Evolutionary conservation across 2,797 vertebrate genomes (phyloP).

Genomic region (Phalanger gymnotis): DNA sequence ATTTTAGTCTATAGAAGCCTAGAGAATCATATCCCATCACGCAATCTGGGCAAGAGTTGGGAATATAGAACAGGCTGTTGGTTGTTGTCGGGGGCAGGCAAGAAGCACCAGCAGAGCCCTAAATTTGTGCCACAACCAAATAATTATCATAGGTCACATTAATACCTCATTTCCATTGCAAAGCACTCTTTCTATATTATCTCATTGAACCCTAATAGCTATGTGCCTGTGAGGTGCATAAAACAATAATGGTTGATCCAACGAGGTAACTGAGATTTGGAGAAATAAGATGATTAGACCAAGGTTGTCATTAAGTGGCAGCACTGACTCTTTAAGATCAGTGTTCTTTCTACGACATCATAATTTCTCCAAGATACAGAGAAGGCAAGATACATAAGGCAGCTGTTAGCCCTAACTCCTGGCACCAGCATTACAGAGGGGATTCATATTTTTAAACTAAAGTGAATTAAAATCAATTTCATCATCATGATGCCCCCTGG

Average conservation of each 20-base stretch:
- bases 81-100: background rate
- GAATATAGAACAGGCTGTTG: background rate
- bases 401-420: conserved; percentile 24
- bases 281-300: background rate
- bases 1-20: background rate
- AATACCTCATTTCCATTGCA: background rate
- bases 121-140: background rate
- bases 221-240: background rate
- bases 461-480: conserved; percentile 70
- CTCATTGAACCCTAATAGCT: background rate
- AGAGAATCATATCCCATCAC: background rate
- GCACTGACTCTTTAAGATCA: background rate
- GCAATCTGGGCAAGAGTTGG: background rate
- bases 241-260: background rate
- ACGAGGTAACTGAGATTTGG: background rate
- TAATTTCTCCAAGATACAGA: background rate
- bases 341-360: background rate
- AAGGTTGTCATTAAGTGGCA: background rate
- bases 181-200: background rate
- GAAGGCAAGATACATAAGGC: background rate
- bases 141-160: background rate
- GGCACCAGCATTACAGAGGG: conserved; percentile 30
- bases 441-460: conserved; percentile 62
- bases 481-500: conserved; percentile 46
- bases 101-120: background rate